Conservation (phyloP, 2,888 invertebrate species). For the Rosalia funebris region DNA sequence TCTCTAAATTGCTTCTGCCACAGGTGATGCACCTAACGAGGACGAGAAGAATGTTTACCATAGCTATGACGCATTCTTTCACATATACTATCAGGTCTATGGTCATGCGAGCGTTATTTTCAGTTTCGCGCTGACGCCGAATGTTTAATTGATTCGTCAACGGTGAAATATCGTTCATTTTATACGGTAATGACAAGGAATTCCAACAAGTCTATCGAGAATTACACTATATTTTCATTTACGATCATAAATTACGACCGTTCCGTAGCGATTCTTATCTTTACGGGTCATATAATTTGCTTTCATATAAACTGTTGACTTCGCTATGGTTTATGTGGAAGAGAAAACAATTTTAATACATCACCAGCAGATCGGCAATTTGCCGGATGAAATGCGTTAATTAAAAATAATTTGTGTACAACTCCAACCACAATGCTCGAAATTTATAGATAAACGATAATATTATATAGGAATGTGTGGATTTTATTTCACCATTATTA, state of each 20-base stretch:
- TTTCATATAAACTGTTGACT: conserved; percentile 24
- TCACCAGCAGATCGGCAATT: conserved; percentile 20
- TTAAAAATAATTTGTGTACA: conserved; percentile 14
- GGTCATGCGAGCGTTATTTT: background rate
- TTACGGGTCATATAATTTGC: conserved; percentile 36
- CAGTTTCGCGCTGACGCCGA: background rate
- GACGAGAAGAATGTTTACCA: background rate
- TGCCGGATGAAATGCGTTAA: conserved; percentile 14
- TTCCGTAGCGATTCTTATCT: conserved; percentile 32
- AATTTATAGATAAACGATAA: conserved; percentile 14
- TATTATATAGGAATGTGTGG: conserved; percentile 16
- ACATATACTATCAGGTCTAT: background rate
- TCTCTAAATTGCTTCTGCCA: conserved; percentile 18
- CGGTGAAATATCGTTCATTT: conserved; percentile 31
- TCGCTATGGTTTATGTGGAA: too few species aligned
- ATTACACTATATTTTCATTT: conserved; percentile 33
- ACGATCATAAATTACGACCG: conserved; percentile 35
- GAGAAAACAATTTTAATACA: conserved; percentile 32
- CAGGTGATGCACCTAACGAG: conserved; percentile 18
- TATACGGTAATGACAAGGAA: conserved; percentile 30
- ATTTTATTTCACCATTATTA: conserved; percentile 12
- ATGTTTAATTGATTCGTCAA: conserved; percentile 34
- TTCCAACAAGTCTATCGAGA: conserved; percentile 29
- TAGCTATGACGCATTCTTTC: background rate
- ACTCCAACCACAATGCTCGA: conserved; percentile 4